Evolutionary conservation across 2,113 vertebrate genomes (phyloP).

Genomic region (Pitta sordida): DNA sequence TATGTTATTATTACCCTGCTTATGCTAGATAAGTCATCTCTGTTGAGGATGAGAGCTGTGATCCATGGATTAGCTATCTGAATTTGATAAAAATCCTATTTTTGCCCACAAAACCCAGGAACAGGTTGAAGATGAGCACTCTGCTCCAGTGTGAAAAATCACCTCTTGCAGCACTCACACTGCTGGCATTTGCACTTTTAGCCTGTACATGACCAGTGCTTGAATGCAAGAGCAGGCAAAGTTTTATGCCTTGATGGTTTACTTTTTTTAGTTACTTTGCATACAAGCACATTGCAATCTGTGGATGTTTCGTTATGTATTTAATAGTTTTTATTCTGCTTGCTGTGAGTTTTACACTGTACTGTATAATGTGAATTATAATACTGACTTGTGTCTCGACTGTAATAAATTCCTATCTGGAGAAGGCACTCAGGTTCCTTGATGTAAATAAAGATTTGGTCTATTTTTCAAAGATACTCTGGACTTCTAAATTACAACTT

Average conservation of each 20-base stretch:
- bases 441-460: constrained; percentile 43
- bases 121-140: not conserved
- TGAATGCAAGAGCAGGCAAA: not conserved
- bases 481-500: not conserved
- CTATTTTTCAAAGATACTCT: constrained; percentile 36
- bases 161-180: too few species aligned
- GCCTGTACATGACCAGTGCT: not conserved
- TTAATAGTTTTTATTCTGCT: not conserved
- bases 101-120: not conserved
- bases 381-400: not conserved
- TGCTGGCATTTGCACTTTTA: not conserved
- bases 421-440: constrained; percentile 8
- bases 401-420: constrained; percentile 6
- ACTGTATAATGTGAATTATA: not conserved
- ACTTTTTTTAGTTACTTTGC: not conserved
- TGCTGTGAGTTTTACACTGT: not conserved
- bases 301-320: not conserved
- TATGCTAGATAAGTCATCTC: not conserved
- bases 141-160: not conserved
- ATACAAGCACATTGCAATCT: not conserved
- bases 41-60: not conserved
- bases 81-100: not conserved
- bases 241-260: not conserved
- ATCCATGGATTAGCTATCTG: not conserved
- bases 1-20: not conserved